These are phyloP conservation scores for Sciaenops ocellatus DNA, from an alignment of 2,797 vertebrate genomes.

Conservation along the genomic window DNA sequence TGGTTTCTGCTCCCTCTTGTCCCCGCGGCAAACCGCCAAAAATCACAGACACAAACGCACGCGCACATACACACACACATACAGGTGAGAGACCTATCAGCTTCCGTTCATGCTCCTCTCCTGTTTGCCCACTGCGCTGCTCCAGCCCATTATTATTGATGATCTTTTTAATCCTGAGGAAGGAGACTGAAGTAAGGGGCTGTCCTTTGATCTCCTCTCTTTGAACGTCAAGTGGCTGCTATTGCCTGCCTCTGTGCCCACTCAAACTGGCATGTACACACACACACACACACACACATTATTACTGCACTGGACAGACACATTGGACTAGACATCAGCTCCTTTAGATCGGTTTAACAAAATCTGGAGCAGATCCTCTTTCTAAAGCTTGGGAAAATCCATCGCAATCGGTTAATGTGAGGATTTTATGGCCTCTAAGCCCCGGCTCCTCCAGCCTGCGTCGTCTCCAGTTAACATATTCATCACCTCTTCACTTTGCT, in stretches of 20 bases:
- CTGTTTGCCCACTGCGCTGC: constrained; percentile 57
- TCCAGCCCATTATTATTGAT: constrained; percentile 80
- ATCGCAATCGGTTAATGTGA: constrained; percentile 75
- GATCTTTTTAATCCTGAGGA: constrained; percentile 77
- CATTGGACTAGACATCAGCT: constrained; percentile 54
- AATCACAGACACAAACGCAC: constrained; percentile 30
- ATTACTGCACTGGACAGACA: constrained; percentile 40
- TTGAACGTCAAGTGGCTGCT: constrained; percentile 75
- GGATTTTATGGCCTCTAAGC: constrained; percentile 70
- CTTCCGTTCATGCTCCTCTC: constrained; percentile 38
- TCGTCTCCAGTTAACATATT: constrained; percentile 72
- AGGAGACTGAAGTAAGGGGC: constrained; percentile 58
- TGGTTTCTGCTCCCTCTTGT: constrained; percentile 60
- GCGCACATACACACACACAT: constrained; percentile 4
- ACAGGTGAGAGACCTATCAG: constrained; percentile 56
- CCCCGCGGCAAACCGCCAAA: constrained; percentile 53
- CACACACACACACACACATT: constrained; percentile 9
- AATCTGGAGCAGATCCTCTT: constrained; percentile 72
- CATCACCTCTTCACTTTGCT: constrained; percentile 59
- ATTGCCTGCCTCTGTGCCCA: constrained; percentile 36
- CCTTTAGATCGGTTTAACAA: constrained; percentile 72
- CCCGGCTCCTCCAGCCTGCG: constrained; percentile 43
- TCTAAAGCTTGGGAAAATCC: constrained; percentile 74
- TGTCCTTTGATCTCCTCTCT: constrained; percentile 79
- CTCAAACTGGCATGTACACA: constrained; percentile 37